Evolutionary conservation across 2,888 invertebrate species (phyloP).

Genomic region (Athrips mouffetella): DNA sequence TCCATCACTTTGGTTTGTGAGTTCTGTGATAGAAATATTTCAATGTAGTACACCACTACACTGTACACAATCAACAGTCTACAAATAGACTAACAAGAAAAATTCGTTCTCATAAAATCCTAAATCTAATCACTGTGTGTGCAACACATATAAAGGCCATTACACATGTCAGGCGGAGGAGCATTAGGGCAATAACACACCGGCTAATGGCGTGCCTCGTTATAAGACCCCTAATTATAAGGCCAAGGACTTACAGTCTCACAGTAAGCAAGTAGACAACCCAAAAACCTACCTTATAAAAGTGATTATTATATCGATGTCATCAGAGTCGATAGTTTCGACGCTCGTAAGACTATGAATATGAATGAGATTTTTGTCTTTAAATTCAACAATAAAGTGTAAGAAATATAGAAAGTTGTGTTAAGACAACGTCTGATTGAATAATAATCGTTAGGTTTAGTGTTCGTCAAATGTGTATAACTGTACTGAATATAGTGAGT

Average conservation of each 20-base stretch:
- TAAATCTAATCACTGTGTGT: constrained; percentile 10
- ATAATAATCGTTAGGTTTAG: too few species aligned
- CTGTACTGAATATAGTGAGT: too few species aligned
- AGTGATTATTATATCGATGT: constrained; percentile 32
- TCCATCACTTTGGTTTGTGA: too few species aligned
- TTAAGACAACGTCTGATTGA: neutral
- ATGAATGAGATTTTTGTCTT: constrained; percentile 19
- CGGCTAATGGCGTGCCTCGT: constrained; percentile 50
- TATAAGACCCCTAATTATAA: constrained; percentile 55
- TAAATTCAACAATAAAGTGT: constrained; percentile 8
- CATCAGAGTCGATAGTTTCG: constrained; percentile 34
- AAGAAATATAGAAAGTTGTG: neutral
- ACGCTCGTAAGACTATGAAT: constrained; percentile 24
- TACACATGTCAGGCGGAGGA: constrained; percentile 43
- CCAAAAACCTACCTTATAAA: constrained; percentile 20
- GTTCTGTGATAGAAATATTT: too few species aligned
- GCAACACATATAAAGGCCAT: constrained; percentile 35
- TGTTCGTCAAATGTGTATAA: too few species aligned
- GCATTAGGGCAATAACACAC: constrained; percentile 54
- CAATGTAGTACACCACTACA: too few species aligned
- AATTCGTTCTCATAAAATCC: neutral
- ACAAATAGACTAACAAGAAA: neutral
- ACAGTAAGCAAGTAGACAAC: constrained; percentile 26
- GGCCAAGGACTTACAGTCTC: constrained; percentile 37
- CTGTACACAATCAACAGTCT: too few species aligned